phyloP scores from a whole-genome alignment of 2,113 vertebrate genomes.

The Nyctereutes procyonoides region DNA sequence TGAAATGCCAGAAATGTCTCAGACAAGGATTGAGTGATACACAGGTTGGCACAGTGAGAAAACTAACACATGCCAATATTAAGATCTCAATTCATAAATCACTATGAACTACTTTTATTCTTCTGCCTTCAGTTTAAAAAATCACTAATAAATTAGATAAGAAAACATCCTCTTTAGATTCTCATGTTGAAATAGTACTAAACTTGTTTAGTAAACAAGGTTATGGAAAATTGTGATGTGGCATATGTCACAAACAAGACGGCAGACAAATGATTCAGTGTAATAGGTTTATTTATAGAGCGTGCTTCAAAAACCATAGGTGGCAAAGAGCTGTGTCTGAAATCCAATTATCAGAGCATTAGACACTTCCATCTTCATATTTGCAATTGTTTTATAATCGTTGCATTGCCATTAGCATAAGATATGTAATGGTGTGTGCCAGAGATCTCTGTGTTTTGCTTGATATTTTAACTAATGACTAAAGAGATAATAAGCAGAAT shows the following conservation, averaged over 20 bases:
- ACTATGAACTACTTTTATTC: not conserved
- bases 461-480: slow-evolving; percentile 61
- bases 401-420: not conserved
- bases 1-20: not conserved
- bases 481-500: slow-evolving; percentile 10
- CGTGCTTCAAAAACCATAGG: slow-evolving; percentile 2
- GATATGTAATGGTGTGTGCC: not conserved
- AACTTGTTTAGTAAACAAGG: slow-evolving; percentile 1
- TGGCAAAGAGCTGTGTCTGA: not conserved
- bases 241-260: not conserved
- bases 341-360: not conserved
- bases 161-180: not conserved
- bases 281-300: slow-evolving; percentile 4
- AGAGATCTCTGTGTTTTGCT: not conserved
- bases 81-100: not conserved
- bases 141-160: not conserved
- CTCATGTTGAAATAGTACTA: not conserved
- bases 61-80: fast-evolving
- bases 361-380: not conserved
- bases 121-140: not conserved
- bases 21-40: not conserved
- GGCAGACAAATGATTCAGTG: not conserved
- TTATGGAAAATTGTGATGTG: not conserved
- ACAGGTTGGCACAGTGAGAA: too few relatives aligned
- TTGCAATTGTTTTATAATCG: not conserved